phyloP scores from a whole-genome alignment of 2,113 vertebrate genomes.

The Zosterops japonicus region DNA sequence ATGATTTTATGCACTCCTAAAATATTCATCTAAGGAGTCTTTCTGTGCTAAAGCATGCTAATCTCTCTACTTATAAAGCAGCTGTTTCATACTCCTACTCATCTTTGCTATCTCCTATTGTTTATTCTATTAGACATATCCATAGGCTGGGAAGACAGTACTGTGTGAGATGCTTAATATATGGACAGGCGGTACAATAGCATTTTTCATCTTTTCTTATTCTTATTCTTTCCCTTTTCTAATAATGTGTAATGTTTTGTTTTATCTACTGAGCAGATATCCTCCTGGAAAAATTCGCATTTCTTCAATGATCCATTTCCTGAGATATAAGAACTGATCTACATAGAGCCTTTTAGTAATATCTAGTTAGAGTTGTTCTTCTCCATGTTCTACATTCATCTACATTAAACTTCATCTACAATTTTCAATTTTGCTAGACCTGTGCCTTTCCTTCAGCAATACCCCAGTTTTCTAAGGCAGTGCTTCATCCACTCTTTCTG shows the following conservation, averaged over 20 bases:
- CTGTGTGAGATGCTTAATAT: fast-evolving
- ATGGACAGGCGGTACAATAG: background rate
- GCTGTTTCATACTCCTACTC: background rate
- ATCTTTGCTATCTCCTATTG: background rate
- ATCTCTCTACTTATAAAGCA: background rate
- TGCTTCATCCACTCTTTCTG: background rate
- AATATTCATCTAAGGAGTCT: background rate
- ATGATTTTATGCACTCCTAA: background rate
- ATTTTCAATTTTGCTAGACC: background rate
- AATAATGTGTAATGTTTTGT: background rate
- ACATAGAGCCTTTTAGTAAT: background rate
- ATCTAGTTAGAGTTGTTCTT: background rate
- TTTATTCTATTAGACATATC: background rate
- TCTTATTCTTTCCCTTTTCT: background rate
- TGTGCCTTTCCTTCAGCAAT: background rate
- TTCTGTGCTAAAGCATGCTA: background rate
- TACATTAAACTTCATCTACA: background rate
- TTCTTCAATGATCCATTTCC: background rate
- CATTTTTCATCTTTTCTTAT: background rate
- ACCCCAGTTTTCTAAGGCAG: background rate
- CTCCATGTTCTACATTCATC: background rate
- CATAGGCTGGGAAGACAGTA: background rate
- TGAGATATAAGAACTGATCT: background rate
- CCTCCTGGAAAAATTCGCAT: background rate
- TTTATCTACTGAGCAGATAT: background rate